Conservation (phyloP, 37 sponge, comb jelly and placozoan genomes). For the Lycopodina hypogea region DNA sequence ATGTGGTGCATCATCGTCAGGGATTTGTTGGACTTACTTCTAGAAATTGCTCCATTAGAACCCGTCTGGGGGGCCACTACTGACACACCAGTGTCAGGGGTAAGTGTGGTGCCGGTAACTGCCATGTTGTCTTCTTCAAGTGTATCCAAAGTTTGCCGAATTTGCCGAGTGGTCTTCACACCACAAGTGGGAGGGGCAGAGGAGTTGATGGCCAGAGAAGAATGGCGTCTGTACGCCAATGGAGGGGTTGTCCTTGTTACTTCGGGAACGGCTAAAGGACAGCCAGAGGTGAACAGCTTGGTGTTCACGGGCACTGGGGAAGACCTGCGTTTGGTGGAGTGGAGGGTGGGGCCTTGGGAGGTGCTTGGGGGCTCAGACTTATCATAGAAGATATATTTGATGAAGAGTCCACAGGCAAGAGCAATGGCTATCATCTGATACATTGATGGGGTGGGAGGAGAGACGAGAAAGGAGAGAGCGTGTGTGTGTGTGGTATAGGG, state of each 20-base stretch:
- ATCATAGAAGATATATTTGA: slow-evolving; percentile 71
- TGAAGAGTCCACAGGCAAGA: slow-evolving; percentile 39
- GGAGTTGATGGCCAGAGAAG: too few species aligned
- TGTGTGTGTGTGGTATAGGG: too few species aligned
- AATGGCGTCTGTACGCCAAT: too few species aligned
- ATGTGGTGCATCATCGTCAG: background rate
- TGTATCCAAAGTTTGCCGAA: too few species aligned
- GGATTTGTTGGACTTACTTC: background rate
- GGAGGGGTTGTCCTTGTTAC: too few species aligned
- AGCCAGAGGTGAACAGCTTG: too few species aligned
- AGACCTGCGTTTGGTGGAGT: background rate
- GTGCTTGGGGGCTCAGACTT: slow-evolving; percentile 35
- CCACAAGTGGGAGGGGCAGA: too few species aligned
- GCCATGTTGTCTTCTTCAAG: too few species aligned
- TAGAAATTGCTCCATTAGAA: background rate
- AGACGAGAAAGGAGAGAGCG: background rate
- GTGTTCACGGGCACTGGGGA: background rate
- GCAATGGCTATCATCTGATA: slow-evolving; percentile 44
- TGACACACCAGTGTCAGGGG: too few species aligned
- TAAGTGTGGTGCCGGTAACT: too few species aligned
- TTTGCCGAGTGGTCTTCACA: too few species aligned
- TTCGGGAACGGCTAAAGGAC: background rate
- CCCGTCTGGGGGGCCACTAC: too few species aligned
- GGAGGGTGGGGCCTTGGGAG: slow-evolving; percentile 21
- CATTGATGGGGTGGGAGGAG: background rate